phyloP scores from a whole-genome alignment of 1,140 invertebrate species.

The Drosophila cardini region DNA sequence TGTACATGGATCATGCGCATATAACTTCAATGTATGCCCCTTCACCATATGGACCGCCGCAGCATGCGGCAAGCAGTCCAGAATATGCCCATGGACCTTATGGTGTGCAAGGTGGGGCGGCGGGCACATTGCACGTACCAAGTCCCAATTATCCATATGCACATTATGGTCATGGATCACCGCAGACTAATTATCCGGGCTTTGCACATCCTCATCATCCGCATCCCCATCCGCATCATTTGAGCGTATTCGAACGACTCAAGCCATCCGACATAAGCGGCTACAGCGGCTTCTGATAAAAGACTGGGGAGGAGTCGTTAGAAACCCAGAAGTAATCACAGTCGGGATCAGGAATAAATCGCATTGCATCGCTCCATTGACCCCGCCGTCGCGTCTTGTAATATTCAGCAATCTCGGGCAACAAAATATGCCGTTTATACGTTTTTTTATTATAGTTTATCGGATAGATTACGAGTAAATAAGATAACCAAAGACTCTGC shows the following conservation, averaged over 20 bases:
- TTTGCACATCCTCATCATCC: slow-evolving; percentile 53
- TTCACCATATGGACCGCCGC: slow-evolving; percentile 41
- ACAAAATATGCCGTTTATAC: slow-evolving; percentile 46
- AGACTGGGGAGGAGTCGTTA: neutral
- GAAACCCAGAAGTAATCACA: neutral
- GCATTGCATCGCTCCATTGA: neutral
- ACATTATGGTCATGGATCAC: slow-evolving; percentile 52
- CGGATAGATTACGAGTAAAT: slow-evolving; percentile 54
- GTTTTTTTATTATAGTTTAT: slow-evolving; percentile 46
- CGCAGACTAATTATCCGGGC: slow-evolving; percentile 61
- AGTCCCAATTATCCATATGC: slow-evolving; percentile 79
- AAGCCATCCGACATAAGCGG: slow-evolving; percentile 80
- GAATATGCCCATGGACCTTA: slow-evolving; percentile 53
- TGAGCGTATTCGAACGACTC: slow-evolving; percentile 79
- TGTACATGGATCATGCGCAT: slow-evolving; percentile 78
- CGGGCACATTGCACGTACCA: slow-evolving; percentile 76
- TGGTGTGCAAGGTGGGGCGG: slow-evolving; percentile 39
- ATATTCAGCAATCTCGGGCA: slow-evolving; percentile 74
- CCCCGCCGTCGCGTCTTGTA: slow-evolving; percentile 19
- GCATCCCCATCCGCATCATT: slow-evolving; percentile 71
- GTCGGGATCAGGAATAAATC: neutral
- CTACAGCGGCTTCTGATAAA: slow-evolving; percentile 75
- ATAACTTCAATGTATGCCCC: slow-evolving; percentile 55
- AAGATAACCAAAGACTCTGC: slow-evolving; percentile 80
- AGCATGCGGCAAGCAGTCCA: slow-evolving; percentile 43